These are phyloP conservation scores for Galleria mellonella DNA, from an alignment of 1,140 invertebrate species.

Conservation along the genomic window DNA sequence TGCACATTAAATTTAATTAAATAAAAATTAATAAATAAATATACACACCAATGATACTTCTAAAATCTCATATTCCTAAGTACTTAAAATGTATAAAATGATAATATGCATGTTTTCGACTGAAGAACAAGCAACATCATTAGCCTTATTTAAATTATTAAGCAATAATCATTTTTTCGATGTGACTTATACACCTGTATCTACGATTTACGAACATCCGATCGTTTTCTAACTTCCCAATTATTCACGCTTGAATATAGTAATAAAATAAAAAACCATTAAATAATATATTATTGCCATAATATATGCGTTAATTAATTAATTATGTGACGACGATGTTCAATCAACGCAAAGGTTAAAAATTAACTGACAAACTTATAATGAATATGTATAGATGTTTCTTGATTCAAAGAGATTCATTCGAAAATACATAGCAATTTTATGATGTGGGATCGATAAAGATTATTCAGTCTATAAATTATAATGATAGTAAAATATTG, in stretches of 20 bases:
- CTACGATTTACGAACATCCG: slow-evolving; percentile 36
- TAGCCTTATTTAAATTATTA: slow-evolving; percentile 54
- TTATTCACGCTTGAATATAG: slow-evolving; percentile 35
- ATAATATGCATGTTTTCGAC: slow-evolving; percentile 6
- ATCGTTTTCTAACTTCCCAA: slow-evolving; percentile 34
- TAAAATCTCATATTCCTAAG: slow-evolving; percentile 21
- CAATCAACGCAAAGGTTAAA: slow-evolving; percentile 48
- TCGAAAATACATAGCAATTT: slow-evolving; percentile 31
- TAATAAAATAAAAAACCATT: slow-evolving; percentile 39
- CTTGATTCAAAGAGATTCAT: slow-evolving; percentile 9
- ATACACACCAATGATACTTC: no score
- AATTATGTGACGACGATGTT: slow-evolving; percentile 54
- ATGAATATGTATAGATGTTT: slow-evolving; percentile 45
- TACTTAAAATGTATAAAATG: slow-evolving; percentile 18
- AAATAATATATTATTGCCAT: slow-evolving; percentile 45
- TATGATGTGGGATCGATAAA: slow-evolving; percentile 34
- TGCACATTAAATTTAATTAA: no score
- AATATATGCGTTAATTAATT: slow-evolving; percentile 55
- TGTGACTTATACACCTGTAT: slow-evolving; percentile 28
- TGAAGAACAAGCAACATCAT: slow-evolving; percentile 35
- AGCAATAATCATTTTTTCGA: slow-evolving; percentile 34
- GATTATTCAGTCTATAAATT: slow-evolving; percentile 42
- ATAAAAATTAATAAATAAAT: no score
- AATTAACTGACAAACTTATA: slow-evolving; percentile 45
- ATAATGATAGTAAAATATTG: slow-evolving; percentile 44